phyloP scores from a whole-genome alignment of 2,113 vertebrate species.

The Pelobates fuscus region DNA sequence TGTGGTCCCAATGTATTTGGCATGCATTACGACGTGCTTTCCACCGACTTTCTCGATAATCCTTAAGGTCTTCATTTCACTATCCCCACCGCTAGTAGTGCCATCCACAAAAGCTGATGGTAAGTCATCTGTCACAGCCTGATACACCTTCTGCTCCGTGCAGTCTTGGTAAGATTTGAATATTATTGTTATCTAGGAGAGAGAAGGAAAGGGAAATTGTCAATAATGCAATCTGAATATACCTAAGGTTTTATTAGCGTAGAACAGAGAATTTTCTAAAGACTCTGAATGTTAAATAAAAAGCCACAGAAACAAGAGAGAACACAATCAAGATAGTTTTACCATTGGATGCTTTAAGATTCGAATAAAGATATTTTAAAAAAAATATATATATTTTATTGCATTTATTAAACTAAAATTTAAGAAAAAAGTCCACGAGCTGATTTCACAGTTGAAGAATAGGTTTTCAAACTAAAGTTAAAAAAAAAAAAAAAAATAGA shows the following conservation, averaged over 20 bases:
- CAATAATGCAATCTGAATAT: not conserved
- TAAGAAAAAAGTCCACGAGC: too few species aligned
- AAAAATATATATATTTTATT: too few species aligned
- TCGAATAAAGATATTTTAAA: too few species aligned
- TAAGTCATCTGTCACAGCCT: constrained; percentile 89
- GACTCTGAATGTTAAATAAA: too few species aligned
- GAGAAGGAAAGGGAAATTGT: not conserved
- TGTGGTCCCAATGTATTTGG: constrained; percentile 87
- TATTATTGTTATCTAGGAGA: constrained; percentile 86
- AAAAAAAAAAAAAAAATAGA: too few species aligned
- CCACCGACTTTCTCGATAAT: constrained; percentile 83
- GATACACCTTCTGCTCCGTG: constrained; percentile 95
- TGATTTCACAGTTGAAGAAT: too few species aligned
- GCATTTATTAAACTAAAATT: too few species aligned
- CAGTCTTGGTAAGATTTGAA: constrained; percentile 93
- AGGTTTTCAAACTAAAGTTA: too few species aligned
- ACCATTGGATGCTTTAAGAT: too few species aligned
- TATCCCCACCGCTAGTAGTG: constrained; percentile 76
- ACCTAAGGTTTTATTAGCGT: not conserved
- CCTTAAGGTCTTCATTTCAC: constrained; percentile 75
- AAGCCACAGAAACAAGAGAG: too few species aligned
- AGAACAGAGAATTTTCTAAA: too few species aligned
- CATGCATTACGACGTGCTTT: constrained; percentile 84
- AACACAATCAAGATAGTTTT: too few species aligned
- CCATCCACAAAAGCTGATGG: constrained; percentile 94